Evolutionary conservation across 2,113 vertebrate species (phyloP), one percentile per base, ranked within the genome.

Genomic region (Jaculus jaculus): DNA sequence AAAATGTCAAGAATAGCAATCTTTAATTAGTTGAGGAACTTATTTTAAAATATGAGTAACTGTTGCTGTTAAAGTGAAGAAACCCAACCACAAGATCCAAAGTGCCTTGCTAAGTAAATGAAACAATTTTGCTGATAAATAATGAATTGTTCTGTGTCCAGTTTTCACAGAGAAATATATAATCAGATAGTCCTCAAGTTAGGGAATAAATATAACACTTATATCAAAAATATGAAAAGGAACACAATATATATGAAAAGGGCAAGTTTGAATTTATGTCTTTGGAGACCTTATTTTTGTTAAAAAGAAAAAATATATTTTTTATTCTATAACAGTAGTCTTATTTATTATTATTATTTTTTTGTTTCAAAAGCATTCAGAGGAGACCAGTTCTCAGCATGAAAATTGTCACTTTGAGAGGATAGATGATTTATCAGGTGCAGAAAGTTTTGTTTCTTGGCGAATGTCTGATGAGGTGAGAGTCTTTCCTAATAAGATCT

Each of bases 321-420:
- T 88, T 20, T 91, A 96, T 94, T 66, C 10, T 23, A 21, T 73
- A 93, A 87, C 88, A 87, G 93, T 87, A 23, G 17, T 87, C 60
- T 74, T 61, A 73, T 69, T 47, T n/a, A n/a, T n/a, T n/a, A n/a
- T 47, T 47, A 6, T 95, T 95, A 87, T 95, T 0, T 95, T 95
- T 89, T 95, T 0, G 75, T 94, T 95, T 94, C 66, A n/a, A 94
- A 95, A 89, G 23, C 87, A 89, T 73, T 75, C 61, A 96, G 15
- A 92, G 54, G 30, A 85, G 28, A 60, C 61, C 82, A 71, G 78
- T 90, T 96, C 72, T 91, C 30, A 0, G 89, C 94, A 92, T 68
- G 85, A 92, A 84, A 97, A 97, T 93, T 97, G 90, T 95, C 96
- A 94, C 91, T 97, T 96, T 96, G 88, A 95, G 80, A 96, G 96